Evolutionary conservation across 2,113 vertebrate species (phyloP).

Genomic region (Athene cunicularia): DNA sequence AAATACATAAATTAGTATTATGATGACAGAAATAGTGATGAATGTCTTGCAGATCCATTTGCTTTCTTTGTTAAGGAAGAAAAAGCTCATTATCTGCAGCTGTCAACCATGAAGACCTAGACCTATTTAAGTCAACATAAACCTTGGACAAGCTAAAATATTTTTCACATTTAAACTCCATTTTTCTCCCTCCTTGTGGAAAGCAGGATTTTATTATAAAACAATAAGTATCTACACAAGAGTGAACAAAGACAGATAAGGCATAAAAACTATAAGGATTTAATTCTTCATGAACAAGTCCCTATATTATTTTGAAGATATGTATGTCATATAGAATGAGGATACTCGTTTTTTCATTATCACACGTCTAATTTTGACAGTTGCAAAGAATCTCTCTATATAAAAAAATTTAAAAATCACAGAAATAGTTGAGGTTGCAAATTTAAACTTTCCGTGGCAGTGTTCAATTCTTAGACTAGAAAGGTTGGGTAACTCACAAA

Average conservation of each 20-base stretch:
- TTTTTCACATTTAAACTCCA: slow-evolving; percentile 17
- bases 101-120: slow-evolving; percentile 58
- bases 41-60: slow-evolving; percentile 55
- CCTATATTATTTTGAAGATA: neutral
- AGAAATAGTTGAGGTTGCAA: neutral
- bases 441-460: neutral
- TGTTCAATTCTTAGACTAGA: neutral
- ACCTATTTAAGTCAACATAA: slow-evolving; percentile 60
- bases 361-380: neutral
- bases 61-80: slow-evolving; percentile 68
- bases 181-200: neutral
- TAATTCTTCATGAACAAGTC: neutral
- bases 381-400: neutral
- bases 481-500: neutral
- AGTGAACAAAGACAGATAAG: neutral
- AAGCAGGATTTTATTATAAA: slow-evolving; percentile 32
- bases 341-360: neutral
- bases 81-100: slow-evolving; percentile 72
- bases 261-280: neutral
- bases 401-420: neutral
- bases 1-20: slow-evolving; percentile 69
- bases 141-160: slow-evolving; percentile 62
- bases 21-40: slow-evolving; percentile 58
- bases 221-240: neutral
- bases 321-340: neutral